Percentiles rank a stretch among this genome's conserved stretches.
These are phyloP conservation scores for Nibea albiflora DNA, from an alignment of 2,113 vertebrate genomes.

Conservation along the genomic window DNA sequence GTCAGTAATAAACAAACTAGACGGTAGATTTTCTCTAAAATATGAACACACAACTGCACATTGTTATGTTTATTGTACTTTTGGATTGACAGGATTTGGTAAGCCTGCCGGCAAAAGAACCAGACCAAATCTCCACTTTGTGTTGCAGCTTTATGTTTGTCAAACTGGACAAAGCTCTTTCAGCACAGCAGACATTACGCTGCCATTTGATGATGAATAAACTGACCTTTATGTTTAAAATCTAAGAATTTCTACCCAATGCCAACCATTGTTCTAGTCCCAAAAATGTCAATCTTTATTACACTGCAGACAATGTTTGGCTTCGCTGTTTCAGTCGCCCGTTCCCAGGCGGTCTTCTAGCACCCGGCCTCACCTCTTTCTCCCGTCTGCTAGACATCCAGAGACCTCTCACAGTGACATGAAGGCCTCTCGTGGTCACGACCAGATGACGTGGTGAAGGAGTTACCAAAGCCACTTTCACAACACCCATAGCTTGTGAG, in stretches of 20 bases:
- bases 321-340: not conserved
- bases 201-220: not conserved
- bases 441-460: constrained; percentile 51
- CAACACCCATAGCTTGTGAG: not conserved
- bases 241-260: not conserved
- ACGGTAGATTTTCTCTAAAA: no score
- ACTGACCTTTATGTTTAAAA: not conserved
- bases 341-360: not conserved
- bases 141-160: not conserved
- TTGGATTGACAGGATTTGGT: no score
- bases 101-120: not conserved
- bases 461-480: constrained; percentile 5
- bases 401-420: constrained; percentile 35
- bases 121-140: no score
- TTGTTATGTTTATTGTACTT: no score
- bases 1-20: no score
- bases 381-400: constrained; percentile 3
- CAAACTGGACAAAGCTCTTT: not conserved
- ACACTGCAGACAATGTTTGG: not conserved
- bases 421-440: constrained; percentile 47
- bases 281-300: not conserved
- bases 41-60: no score
- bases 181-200: not conserved
- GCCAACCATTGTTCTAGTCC: not conserved
- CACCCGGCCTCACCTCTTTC: not conserved